A percentile compares a stretch with the other conserved stretches of the same genome.
These are phyloP conservation scores for Nerophis ophidion DNA, from an alignment of 2,113 vertebrate genomes.

Conservation along the genomic window DNA sequence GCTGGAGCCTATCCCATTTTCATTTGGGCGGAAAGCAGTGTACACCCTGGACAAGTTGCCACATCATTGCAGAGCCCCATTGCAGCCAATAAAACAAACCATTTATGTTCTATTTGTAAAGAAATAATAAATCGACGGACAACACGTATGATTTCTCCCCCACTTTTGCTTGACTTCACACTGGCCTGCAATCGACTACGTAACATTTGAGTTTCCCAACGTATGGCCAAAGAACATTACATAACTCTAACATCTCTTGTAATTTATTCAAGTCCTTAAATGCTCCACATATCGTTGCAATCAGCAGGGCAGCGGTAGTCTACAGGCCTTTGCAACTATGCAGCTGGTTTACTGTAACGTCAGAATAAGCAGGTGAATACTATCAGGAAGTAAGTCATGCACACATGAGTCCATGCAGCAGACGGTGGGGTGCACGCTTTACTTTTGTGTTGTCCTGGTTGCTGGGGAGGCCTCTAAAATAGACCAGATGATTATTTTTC, in stretches of 20 bases:
- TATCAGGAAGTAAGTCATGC: constrained; percentile 26
- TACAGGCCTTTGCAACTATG: constrained; percentile 9
- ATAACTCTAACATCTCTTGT: not conserved
- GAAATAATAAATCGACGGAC: too few species aligned
- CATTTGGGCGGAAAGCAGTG: too few species aligned
- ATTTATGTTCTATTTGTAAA: too few species aligned
- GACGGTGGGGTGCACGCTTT: constrained; percentile 17
- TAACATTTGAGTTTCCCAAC: too few species aligned
- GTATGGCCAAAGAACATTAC: not conserved
- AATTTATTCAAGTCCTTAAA: not conserved
- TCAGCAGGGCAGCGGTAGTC: constrained; percentile 6
- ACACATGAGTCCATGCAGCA: constrained; percentile 13
- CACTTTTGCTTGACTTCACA: too few species aligned
- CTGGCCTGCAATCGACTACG: too few species aligned
- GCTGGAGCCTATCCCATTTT: too few species aligned
- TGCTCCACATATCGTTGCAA: constrained; percentile 1
- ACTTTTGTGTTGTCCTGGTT: constrained; percentile 35
- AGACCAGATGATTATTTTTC: constrained; percentile 37
- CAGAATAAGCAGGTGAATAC: constrained; percentile 7
- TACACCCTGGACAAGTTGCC: too few species aligned
- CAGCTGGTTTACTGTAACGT: constrained; percentile 18
- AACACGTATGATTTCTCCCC: too few species aligned
- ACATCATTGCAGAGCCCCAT: too few species aligned
- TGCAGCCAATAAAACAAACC: too few species aligned
- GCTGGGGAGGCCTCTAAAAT: constrained; percentile 48